Conservation (phyloP, 2,888 invertebrate species). For the Amphimallon solstitiale region DNA sequence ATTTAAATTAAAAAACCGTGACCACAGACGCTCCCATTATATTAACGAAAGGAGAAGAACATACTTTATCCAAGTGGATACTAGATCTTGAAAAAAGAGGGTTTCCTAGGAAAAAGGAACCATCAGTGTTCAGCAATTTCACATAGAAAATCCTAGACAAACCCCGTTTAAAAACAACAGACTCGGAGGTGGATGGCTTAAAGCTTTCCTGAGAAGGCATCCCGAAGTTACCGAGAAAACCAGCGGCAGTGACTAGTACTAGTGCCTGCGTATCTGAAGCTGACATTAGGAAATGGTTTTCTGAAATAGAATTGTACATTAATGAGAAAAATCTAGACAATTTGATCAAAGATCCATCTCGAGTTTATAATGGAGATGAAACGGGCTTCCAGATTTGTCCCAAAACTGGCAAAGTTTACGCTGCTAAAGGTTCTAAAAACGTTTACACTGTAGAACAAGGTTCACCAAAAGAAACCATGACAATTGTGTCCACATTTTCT, state of each 20-base stretch:
- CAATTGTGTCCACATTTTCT: conserved; percentile 51
- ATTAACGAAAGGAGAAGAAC: too few relatives aligned
- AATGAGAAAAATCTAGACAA: conserved; percentile 37
- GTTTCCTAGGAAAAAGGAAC: too few relatives aligned
- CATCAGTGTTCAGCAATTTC: too few relatives aligned
- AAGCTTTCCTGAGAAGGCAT: conserved; percentile 49
- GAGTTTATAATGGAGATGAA: conserved; percentile 51
- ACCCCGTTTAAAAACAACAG: too few relatives aligned
- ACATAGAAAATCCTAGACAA: too few relatives aligned
- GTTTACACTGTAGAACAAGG: conserved; percentile 47
- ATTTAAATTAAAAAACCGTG: too few relatives aligned
- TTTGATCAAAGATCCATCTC: conserved; percentile 44
- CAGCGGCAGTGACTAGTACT: conserved; percentile 48
- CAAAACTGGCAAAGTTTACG: conserved; percentile 30
- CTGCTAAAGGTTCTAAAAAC: conserved; percentile 34
- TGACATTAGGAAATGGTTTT: conserved; percentile 52
- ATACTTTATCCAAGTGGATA: too few relatives aligned
- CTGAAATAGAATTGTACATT: conserved; percentile 44
- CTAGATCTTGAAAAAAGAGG: too few relatives aligned
- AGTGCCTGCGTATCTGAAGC: conserved; percentile 52
- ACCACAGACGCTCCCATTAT: too few relatives aligned
- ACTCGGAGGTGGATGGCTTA: too few relatives aligned
- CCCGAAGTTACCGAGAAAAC: conserved; percentile 46
- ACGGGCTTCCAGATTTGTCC: conserved; percentile 50
- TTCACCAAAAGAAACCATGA: conserved; percentile 48